These are phyloP conservation scores for Pogonomyrmex barbatus DNA, from an alignment of 1,140 invertebrate genomes.

Conservation along the genomic window DNA sequence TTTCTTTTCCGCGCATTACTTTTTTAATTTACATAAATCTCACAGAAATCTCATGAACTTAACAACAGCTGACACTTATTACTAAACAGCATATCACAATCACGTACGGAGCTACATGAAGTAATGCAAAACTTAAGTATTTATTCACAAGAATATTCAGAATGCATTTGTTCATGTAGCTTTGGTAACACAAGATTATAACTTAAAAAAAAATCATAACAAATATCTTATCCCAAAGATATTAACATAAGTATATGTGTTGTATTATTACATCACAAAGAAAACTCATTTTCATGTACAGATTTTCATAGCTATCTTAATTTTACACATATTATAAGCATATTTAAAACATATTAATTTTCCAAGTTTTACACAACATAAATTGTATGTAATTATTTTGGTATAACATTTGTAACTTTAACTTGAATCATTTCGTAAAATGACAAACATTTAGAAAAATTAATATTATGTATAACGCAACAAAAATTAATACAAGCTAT, in stretches of 20 bases:
- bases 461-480: background rate
- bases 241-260: constrained; percentile 15
- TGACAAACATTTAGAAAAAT: background rate
- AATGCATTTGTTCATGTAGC: constrained; percentile 63
- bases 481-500: constrained; percentile 15
- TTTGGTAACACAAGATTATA: constrained; percentile 65
- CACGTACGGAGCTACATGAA: constrained; percentile 51
- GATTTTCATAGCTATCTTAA: constrained; percentile 18
- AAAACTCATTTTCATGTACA: constrained; percentile 44
- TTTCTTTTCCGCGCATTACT: constrained; percentile 19
- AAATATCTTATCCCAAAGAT: constrained; percentile 34
- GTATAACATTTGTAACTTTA: constrained; percentile 11
- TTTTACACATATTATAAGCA: background rate
- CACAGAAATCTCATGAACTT: constrained; percentile 49
- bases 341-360: constrained; percentile 42
- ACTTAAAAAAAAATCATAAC: constrained; percentile 52
- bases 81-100: constrained; percentile 70
- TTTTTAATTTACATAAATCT: constrained; percentile 63
- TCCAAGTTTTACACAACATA: background rate
- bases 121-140: constrained; percentile 57
- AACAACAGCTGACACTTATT: constrained; percentile 56
- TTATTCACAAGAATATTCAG: constrained; percentile 68
- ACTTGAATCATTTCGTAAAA: constrained; percentile 11
- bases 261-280: constrained; percentile 35
- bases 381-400: constrained; percentile 26